A percentile compares a stretch with the other conserved stretches of the same genome.
phyloP scores from a whole-genome alignment of 2,797 vertebrate genomes.

The Clamator glandarius region DNA sequence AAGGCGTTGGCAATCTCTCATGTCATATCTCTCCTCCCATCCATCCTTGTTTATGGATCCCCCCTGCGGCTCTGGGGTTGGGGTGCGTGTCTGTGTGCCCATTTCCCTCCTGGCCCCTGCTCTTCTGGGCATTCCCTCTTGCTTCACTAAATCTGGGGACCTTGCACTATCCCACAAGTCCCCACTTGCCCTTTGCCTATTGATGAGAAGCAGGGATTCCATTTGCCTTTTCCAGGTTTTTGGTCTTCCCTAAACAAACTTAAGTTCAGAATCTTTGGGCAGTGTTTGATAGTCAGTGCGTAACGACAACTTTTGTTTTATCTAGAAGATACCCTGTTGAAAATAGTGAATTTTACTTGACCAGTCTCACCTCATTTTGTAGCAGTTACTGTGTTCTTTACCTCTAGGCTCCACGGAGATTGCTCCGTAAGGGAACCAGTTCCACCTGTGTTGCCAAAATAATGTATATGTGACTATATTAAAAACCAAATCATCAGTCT shows the following conservation, averaged over 20 bases:
- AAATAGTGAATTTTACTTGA: not conserved
- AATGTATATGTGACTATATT: not conserved
- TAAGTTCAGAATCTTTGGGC: not conserved
- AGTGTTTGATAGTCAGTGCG: not conserved
- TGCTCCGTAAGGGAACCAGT: not conserved
- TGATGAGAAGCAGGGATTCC: not conserved
- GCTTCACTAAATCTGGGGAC: not conserved
- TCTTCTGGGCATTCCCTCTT: not conserved
- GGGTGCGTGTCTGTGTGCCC: not conserved
- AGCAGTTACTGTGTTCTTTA: not conserved
- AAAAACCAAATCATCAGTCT: not conserved
- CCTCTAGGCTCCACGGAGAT: not conserved
- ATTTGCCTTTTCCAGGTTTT: not conserved
- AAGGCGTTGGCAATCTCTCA: not conserved
- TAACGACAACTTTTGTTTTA: too few species aligned
- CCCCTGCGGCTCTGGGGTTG: not conserved
- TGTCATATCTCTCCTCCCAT: not conserved
- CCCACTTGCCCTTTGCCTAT: not conserved
- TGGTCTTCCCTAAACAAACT: not conserved
- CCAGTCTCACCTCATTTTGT: not conserved
- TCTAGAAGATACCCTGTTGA: not conserved
- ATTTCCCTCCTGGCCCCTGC: too few species aligned
- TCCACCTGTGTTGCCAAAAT: not conserved
- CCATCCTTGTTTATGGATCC: not conserved
- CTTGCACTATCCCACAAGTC: not conserved